These are phyloP conservation scores for Theristicus caerulescens DNA, from an alignment of 2,113 vertebrate genomes.

Conservation along the genomic window DNA sequence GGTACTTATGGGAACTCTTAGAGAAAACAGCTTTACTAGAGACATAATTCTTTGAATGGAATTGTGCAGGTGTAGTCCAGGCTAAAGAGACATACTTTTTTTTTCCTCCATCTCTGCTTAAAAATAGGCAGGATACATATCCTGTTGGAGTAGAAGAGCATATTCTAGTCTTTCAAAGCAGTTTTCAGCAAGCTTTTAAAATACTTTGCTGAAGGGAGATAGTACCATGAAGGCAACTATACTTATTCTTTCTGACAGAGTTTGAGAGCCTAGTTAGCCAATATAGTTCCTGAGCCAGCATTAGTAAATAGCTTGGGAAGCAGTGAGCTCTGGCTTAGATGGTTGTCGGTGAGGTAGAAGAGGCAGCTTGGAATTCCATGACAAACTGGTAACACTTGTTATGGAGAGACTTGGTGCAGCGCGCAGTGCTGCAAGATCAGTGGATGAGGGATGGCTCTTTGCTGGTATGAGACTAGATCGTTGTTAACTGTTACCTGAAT, in stretches of 20 bases:
- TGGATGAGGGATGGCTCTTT: not conserved
- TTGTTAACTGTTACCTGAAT: not conserved
- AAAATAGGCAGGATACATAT: not conserved
- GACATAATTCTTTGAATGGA: not conserved
- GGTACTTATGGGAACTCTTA: not conserved
- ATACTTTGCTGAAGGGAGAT: not conserved
- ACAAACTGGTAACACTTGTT: accelerated
- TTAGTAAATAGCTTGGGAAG: not conserved
- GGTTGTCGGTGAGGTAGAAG: too few species aligned
- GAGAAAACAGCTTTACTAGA: not conserved
- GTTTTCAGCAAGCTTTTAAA: not conserved
- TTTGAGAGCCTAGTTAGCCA: not conserved
- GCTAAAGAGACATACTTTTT: not conserved
- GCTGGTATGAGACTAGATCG: not conserved
- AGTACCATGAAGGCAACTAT: not conserved
- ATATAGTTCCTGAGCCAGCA: not conserved
- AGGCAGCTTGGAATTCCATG: not conserved
- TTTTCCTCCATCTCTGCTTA: not conserved
- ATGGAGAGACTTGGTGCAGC: too few species aligned
- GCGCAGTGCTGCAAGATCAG: not conserved
- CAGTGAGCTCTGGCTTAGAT: not conserved
- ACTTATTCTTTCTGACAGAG: not conserved
- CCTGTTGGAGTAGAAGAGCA: not conserved
- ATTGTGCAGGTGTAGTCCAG: not conserved
- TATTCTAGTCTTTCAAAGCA: not conserved